phyloP scores from a whole-genome alignment of 2,888 invertebrate genomes.

The Tortricodes alternella region DNA sequence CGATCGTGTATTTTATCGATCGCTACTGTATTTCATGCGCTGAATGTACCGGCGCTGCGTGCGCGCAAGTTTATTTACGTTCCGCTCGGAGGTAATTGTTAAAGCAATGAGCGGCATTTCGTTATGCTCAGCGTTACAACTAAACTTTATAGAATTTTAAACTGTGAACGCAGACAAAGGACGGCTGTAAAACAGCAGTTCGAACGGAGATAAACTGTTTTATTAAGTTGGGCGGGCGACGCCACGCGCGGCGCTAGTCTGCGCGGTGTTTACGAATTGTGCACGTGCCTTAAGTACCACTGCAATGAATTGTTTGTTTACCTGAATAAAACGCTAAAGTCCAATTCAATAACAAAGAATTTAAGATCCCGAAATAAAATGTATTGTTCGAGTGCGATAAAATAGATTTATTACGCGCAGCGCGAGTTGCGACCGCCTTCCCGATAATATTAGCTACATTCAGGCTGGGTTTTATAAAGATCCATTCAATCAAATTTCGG shows the following conservation, averaged over 20 bases:
- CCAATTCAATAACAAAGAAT: constrained; percentile 83
- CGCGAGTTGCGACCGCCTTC: constrained; percentile 47
- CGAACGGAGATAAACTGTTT: constrained; percentile 76
- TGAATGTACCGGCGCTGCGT: constrained; percentile 43
- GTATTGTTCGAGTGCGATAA: constrained; percentile 81
- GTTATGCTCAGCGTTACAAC: constrained; percentile 67
- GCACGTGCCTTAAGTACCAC: constrained; percentile 78
- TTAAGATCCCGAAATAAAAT: constrained; percentile 83
- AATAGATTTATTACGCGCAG: constrained; percentile 73
- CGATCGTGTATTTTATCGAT: constrained; percentile 77
- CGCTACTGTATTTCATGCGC: constrained; percentile 63
- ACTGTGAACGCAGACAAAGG: constrained; percentile 77
- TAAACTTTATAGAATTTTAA: constrained; percentile 77
- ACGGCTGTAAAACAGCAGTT: constrained; percentile 63
- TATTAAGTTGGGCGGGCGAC: constrained; percentile 66
- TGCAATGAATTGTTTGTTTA: constrained; percentile 81
- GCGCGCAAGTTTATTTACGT: constrained; percentile 67
- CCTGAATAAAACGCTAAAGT: constrained; percentile 83
- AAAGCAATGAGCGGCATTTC: constrained; percentile 73
- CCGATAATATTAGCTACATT: constrained; percentile 68
- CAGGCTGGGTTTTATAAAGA: too few relatives aligned
- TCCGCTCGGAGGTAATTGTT: constrained; percentile 57
- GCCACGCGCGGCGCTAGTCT: constrained; percentile 58
- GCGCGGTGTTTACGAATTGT: constrained; percentile 58
- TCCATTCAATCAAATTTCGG: too few relatives aligned